Evolutionary conservation across 2,797 vertebrate genomes (phyloP).

Genomic region (Nannoperca obscura): DNA sequence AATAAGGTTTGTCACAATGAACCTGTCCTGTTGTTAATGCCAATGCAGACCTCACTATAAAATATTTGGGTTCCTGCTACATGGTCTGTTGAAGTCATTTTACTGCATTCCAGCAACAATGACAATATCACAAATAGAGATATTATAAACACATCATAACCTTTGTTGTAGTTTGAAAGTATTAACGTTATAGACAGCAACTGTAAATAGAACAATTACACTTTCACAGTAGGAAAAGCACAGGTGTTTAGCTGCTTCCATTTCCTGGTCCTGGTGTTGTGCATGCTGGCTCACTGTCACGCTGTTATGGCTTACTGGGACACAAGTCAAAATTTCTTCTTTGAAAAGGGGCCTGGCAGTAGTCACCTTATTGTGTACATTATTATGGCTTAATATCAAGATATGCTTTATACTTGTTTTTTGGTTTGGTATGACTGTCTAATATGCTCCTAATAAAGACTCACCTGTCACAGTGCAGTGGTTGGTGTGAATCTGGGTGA

Average conservation of each 20-base stretch:
- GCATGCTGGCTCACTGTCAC: not conserved
- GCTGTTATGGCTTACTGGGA: no score
- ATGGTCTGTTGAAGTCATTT: not conserved
- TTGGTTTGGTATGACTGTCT: not conserved
- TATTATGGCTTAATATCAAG: not conserved
- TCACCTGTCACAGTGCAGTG: slow-evolving; percentile 25
- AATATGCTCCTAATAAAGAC: slow-evolving; percentile 50
- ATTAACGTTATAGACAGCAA: not conserved
- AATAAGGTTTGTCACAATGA: slow-evolving; percentile 3
- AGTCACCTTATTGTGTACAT: not conserved
- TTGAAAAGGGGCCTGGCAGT: not conserved
- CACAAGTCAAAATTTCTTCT: not conserved
- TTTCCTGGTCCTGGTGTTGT: not conserved
- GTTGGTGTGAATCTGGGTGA: slow-evolving; percentile 61
- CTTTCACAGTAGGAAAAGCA: not conserved
- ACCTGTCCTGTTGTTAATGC: not conserved
- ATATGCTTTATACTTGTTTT: slow-evolving; percentile 3
- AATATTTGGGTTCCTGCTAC: not conserved
- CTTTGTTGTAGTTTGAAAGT: not conserved
- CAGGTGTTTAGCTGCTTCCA: not conserved
- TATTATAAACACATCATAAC: no score
- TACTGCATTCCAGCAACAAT: not conserved
- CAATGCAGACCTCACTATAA: not conserved
- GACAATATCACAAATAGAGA: not conserved
- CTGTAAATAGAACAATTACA: not conserved